phyloP scores from a whole-genome alignment of 2,113 vertebrate genomes.

The Grammomys dolichurus region DNA sequence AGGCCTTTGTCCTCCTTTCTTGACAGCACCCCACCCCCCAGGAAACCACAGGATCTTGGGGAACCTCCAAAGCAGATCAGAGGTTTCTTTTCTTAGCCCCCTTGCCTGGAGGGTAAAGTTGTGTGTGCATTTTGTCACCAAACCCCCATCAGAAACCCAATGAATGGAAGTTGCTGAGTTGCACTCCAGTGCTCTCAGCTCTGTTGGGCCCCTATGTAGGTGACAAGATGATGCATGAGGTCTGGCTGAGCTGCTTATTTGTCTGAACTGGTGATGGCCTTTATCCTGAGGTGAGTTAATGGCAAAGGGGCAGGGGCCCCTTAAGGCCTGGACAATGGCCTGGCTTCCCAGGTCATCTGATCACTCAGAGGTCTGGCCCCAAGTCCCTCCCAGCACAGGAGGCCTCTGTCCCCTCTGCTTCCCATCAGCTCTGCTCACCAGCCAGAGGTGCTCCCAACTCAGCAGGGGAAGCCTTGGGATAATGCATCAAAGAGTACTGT shows the following conservation, averaged over 20 bases:
- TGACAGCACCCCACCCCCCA: not conserved
- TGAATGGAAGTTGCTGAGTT: conserved; percentile 78
- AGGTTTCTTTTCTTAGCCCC: not conserved
- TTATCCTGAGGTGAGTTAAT: conserved; percentile 83
- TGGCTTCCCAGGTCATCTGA: conserved; percentile 78
- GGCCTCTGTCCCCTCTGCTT: conserved; percentile 77
- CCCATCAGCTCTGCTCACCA: conserved; percentile 54
- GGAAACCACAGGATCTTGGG: not conserved
- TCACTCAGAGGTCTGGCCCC: conserved; percentile 71
- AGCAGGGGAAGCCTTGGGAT: conserved; percentile 56
- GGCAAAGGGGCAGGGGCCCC: conserved; percentile 81
- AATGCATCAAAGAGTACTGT: conserved; percentile 47
- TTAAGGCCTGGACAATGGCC: conserved; percentile 79
- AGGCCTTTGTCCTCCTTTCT: not conserved
- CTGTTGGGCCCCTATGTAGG: conserved; percentile 59
- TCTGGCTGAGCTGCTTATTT: conserved; percentile 81
- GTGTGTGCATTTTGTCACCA: accelerated
- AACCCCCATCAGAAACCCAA: not conserved
- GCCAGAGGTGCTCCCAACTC: not conserved
- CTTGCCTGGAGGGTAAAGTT: not conserved
- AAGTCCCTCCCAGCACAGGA: conserved; percentile 45
- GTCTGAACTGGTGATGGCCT: conserved; percentile 83
- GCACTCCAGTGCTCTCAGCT: conserved; percentile 50
- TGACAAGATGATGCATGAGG: conserved; percentile 80
- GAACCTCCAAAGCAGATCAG: conserved; percentile 32